Conservation (phyloP, 2,797 vertebrate genomes). For the Aulostomus chinensis region DNA sequence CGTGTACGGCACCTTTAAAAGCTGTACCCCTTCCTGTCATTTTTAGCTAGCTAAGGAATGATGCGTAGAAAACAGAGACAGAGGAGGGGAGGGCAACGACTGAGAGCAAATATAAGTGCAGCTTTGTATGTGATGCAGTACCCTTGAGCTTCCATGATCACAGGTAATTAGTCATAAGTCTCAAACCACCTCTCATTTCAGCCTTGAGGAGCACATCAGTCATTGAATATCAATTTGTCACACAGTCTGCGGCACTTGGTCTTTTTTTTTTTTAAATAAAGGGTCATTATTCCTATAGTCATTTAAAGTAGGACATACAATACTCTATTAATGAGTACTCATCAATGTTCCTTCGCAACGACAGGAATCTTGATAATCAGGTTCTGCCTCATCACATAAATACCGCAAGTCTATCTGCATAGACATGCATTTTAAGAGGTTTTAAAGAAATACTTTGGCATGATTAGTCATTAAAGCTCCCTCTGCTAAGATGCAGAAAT, state of each 20-base stretch:
- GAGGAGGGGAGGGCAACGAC: not conserved
- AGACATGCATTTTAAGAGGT: conserved; percentile 46
- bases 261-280: conserved; percentile 29
- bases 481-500: conserved; percentile 48
- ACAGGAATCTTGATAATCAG: conserved; percentile 46
- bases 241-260: conserved; percentile 31
- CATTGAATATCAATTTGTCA: conserved; percentile 31
- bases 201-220: conserved; percentile 36
- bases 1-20: conserved; percentile 22
- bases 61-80: conserved; percentile 26
- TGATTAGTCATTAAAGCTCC: conserved; percentile 47
- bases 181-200: conserved; percentile 36
- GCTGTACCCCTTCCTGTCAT: conserved; percentile 28
- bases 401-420: conserved; percentile 48
- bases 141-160: conserved; percentile 57
- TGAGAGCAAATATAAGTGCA: conserved; percentile 50
- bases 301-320: conserved; percentile 25
- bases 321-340: conserved; percentile 30
- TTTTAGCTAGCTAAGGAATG: conserved; percentile 53
- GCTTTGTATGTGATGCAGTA: conserved; percentile 64
- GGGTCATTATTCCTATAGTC: conserved; percentile 21
- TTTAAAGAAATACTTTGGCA: conserved; percentile 28
- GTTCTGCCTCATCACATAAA: conserved; percentile 48
- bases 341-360: conserved; percentile 61
- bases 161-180: conserved; percentile 64